Base-by-base conservation (phyloP, 2,888 invertebrate species). In the Lampropteryx suffumata region DNA sequence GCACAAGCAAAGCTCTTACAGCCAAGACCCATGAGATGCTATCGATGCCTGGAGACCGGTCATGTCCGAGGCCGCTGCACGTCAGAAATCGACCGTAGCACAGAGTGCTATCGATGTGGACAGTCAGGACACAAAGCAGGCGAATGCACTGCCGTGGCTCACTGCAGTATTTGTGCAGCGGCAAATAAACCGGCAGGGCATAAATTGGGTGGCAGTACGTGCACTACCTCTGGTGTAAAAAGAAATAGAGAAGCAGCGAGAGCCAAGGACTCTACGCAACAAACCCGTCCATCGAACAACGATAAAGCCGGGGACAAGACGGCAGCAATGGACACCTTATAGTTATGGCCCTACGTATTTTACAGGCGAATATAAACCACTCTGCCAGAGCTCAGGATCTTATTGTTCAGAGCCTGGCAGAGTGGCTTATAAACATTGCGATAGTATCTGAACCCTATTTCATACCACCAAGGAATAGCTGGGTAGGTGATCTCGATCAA, bases 351-450 rank as follows among this genome's bases (percentile, higher is more conserved):
- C 11, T 9, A 21, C 17, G 24, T 3, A 2, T 46, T 11, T 33
- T 39, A 1, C 47, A 40, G 21, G 33, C 24, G 14, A 45, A 45
- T n/a, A 1, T 45, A 11, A 42, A 42, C 32, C 42, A 35, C 45
- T 51, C 5, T 12, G 29, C 40, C 17, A 44, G 39, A 9, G 17
- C 37, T 10, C 37, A 45, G n/a, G 36, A 45, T 12, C 11, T 45
- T 7, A 3, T 37, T 1, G 1, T 35, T 10, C 45, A 45, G 17
- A 12, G 28, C 34, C 34, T 40, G 34, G 40, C 47, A n/a, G 17
- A 47, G 40, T 40, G 40, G 40, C 26, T 32, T 24, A 46, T 46
- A 0, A 14, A 46, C 4, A 14, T 46, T 7, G 33, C 37, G 3
- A 10, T 32, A 1, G 17, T 39, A 0, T 12, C 45, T 2, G 45